Conservation (phyloP, 2,797 vertebrate genomes). For the Rhinogobio ventralis region DNA sequence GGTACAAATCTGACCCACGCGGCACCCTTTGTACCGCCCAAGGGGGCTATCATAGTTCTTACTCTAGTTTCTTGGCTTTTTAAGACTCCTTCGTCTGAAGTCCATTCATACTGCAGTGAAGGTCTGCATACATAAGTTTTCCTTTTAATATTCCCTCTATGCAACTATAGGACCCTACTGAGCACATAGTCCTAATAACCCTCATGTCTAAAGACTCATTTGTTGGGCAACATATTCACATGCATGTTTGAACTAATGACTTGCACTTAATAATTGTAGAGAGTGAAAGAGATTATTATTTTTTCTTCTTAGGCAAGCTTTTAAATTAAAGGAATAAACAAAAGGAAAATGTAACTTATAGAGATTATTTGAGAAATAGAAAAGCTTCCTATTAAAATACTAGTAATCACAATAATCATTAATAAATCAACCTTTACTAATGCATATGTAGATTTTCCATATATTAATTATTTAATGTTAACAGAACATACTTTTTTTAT, state of each 20-base stretch:
- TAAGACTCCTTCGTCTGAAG: conserved; percentile 26
- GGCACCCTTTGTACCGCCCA: neutral
- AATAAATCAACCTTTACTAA: neutral
- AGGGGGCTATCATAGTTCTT: conserved; percentile 24
- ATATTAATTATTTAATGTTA: neutral
- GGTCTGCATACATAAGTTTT: conserved; percentile 27
- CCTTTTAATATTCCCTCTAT: conserved; percentile 25
- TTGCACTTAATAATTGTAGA: conserved; percentile 12
- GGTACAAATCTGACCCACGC: conserved; percentile 28
- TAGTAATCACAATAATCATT: neutral
- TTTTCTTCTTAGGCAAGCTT: neutral
- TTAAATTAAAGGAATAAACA: neutral
- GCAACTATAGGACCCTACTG: neutral
- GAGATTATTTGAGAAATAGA: neutral
- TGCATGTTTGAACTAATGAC: conserved; percentile 24
- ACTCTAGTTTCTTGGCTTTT: conserved; percentile 20
- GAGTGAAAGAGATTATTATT: neutral
- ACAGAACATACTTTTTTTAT: neutral
- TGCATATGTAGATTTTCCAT: neutral
- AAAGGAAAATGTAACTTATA: neutral
- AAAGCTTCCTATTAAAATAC: neutral
- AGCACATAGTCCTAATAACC: conserved; percentile 18
- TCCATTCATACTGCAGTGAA: conserved; percentile 8
- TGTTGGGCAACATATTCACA: conserved; percentile 17
- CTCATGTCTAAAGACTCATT: conserved; percentile 21